phyloP scores from a whole-genome alignment of 2,113 vertebrate species.

The Ceyx cyanopectus region DNA sequence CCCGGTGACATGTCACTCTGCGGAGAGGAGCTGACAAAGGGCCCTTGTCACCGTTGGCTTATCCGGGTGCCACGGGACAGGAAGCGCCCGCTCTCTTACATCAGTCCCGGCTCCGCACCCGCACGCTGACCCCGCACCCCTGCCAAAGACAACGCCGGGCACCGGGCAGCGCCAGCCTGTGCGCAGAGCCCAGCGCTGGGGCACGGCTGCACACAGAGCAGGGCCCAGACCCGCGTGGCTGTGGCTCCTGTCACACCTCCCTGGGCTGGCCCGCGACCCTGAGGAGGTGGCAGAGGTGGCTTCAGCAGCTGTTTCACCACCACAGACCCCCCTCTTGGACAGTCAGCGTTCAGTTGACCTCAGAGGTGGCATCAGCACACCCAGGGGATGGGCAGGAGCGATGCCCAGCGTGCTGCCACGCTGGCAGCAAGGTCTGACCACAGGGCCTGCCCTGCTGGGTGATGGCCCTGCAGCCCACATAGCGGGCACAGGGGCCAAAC shows the following conservation, averaged over 20 bases:
- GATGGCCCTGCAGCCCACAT: rapidly evolving
- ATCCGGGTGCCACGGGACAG: neutral
- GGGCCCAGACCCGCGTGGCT: rapidly evolving
- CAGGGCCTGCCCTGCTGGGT: neutral
- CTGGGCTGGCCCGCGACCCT: rapidly evolving
- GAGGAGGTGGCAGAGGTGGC: neutral
- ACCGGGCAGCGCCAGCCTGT: neutral
- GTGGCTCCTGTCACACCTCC: neutral
- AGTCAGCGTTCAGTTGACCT: too few species aligned
- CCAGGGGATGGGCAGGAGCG: neutral
- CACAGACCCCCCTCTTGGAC: rapidly evolving
- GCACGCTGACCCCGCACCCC: rapidly evolving
- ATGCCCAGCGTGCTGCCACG: rapidly evolving
- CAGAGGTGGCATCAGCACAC: rapidly evolving
- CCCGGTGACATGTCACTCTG: neutral
- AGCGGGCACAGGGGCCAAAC: neutral
- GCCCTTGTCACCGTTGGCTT: neutral
- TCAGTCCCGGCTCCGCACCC: neutral
- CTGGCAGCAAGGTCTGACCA: neutral
- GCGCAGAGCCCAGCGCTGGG: rapidly evolving
- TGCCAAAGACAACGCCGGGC: neutral
- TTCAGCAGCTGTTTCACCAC: neutral
- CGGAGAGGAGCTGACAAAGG: slow-evolving; percentile 36
- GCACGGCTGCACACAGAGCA: neutral
- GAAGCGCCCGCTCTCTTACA: neutral